These are phyloP conservation scores for Palythoa grandiflora DNA, from an alignment of 92 coral and sea anemone species.

Conservation along the genomic window DNA sequence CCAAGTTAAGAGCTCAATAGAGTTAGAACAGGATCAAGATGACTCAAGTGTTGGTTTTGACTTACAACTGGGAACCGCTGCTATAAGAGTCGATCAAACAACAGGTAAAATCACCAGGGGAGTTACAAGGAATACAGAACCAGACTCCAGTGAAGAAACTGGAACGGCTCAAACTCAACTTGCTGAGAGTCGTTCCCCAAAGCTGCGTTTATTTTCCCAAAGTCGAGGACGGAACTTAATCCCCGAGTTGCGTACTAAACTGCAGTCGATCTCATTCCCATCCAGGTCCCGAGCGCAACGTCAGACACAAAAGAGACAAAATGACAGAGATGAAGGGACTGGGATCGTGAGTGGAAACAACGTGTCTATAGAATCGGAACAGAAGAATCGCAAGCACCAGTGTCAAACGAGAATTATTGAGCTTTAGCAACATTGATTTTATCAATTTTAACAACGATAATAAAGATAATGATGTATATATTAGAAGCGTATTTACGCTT, in stretches of 20 bases:
- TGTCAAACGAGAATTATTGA: constrained; percentile 93
- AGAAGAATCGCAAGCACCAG: constrained; percentile 69
- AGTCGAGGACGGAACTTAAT: constrained; percentile 85
- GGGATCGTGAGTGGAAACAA: constrained; percentile 7
- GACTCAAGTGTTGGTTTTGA: constrained; percentile 28
- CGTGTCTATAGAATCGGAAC: constrained; percentile 35
- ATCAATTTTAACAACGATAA: background rate
- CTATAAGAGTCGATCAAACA: constrained; percentile 3
- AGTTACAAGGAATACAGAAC: background rate
- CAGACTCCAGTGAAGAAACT: background rate
- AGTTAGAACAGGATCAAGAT: background rate
- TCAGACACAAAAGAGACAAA: constrained; percentile 67
- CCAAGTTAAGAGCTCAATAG: background rate
- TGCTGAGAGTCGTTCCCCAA: constrained; percentile 66
- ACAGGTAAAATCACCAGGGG: constrained; percentile 14
- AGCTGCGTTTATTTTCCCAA: constrained; percentile 86
- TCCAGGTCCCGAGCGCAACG: constrained; percentile 77
- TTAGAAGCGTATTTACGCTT: too few species aligned
- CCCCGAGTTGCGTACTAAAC: constrained; percentile 93
- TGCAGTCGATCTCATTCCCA: constrained; percentile 81
- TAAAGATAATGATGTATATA: too few species aligned
- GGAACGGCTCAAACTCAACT: constrained; percentile 25
- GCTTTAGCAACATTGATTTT: constrained; percentile 47
- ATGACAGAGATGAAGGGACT: constrained; percentile 41
- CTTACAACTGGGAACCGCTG: constrained; percentile 8